Base-by-base conservation (phyloP, 2,888 invertebrate species). In the Corbicula japonica region DNA sequence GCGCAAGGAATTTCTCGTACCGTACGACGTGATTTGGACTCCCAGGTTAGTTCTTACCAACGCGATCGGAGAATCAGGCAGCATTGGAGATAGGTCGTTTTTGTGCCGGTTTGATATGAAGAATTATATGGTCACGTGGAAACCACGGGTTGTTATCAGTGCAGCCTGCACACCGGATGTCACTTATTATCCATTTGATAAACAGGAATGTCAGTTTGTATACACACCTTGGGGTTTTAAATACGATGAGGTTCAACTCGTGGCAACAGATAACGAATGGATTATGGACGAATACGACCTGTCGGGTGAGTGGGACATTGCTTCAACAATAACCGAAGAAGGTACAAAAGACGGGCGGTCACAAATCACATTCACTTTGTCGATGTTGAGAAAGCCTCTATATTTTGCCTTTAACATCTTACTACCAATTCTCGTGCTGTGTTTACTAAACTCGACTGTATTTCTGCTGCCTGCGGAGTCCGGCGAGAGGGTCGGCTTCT, bases 401-500 rank as follows among this genome's bases (percentile, higher is more conserved):
- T 82, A 82, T 46, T 82, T 82, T 63, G 82, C 82, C 1, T 82
- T 82, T 46, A 82, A 82, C 34, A 82, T 82, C 6, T 32, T 82
- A 18, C 62, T 82, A 12, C 82, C 82, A 15, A 73, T 82, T 10
- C 54, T 82, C 18, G 82, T 82, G 5, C 46, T 82, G n/a, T 78
- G 78, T 50, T 54, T 78, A 2, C 28, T 82, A 12, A 82, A 82
- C 32, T 62, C 76, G 5, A 78, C 78, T 8, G 82, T 82, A 23
- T 82, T 82, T 54, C 63, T 78, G 21, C 28, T 82, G 5, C 82
- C 82, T n/a, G 82, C 78, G 1, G 82, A 82, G 41, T 82, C 82
- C 0, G 82, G 82, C 6, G 82, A 82, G 44, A 35, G 82, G 12
- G 82, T 82, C n/a, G 82, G 82, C 4, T 82, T 82, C 69, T 82